Conservation (phyloP, 2,888 invertebrate genomes). For the Cataglyphis livida region DNA sequence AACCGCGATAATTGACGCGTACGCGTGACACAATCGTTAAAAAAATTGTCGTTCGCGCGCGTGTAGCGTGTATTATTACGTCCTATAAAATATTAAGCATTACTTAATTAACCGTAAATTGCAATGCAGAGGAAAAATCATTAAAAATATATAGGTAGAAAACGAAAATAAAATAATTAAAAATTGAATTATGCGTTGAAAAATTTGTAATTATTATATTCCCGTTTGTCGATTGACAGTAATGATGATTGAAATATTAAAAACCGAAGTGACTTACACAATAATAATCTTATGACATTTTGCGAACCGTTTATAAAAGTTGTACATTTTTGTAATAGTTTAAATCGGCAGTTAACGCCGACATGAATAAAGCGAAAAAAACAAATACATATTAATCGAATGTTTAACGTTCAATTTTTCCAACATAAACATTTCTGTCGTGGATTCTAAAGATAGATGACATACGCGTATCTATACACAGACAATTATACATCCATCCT, state of each 20-base stretch:
- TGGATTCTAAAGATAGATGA: constrained; percentile 19
- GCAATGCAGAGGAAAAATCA: background rate
- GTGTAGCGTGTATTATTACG: constrained; percentile 30
- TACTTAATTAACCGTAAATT: constrained; percentile 43
- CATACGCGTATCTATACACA: background rate
- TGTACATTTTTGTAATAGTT: background rate
- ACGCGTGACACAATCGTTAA: constrained; percentile 56
- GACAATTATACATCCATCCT: background rate
- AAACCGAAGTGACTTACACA: background rate
- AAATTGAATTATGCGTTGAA: background rate
- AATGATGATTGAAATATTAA: background rate
- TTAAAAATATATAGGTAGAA: constrained; percentile 17
- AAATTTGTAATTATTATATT: constrained; percentile 10
- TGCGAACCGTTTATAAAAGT: background rate
- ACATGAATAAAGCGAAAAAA: background rate
- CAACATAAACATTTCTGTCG: constrained; percentile 24
- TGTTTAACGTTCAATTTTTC: constrained; percentile 16
- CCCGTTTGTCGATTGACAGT: constrained; percentile 13
- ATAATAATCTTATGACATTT: background rate
- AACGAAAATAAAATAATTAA: constrained; percentile 6
- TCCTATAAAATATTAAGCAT: constrained; percentile 37
- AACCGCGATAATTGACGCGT: constrained; percentile 56
- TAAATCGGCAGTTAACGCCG: background rate
- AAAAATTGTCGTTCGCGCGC: constrained; percentile 15
- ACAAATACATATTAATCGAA: background rate